Evolutionary conservation across 2,888 invertebrate genomes (phyloP), one percentile per base, ranked within the genome.

Genomic region (Spilarctia lutea): DNA sequence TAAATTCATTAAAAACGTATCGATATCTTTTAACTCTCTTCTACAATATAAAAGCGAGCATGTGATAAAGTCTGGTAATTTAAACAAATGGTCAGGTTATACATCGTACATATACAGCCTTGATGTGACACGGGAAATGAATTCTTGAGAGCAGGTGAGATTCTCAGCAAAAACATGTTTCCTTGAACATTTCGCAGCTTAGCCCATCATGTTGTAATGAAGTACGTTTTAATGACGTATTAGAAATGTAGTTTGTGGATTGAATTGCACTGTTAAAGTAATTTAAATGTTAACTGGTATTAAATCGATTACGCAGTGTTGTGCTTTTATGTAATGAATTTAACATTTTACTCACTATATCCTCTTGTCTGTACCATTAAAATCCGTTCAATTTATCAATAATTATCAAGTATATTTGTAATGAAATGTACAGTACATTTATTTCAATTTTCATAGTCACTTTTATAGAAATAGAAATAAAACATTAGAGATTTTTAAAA

Each of bases 101-200:
- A 33, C 27, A 27, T 20, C 10, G 27, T 4, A 11, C 63, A 71
- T 52, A 52, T 56, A 35, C 27, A 60, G 60, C 60, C 60, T 60
- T 60, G 27, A 16, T 27, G 60, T 27, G 60, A 65, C 63, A 67
- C 68, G 72, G 79, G 81, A 83, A 84, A 75, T 70, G 56, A 72
- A 80, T 83, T 78, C 83, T 65, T 45, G 30, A 18, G 45, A 71
- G 69, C 73, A 66, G 65, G 63, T 75, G 65, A 66, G 42, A 52
- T 63, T 68, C 45, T 68, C 3, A 45, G 73, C 74, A 79, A 79
- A 80, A 79, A 79, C 75, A 72, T 45, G 73, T 77, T 77, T 67
- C 66, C 66, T 68, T 48, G 27, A 63, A 72, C 68, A 71, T 73
- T 71, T 74, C 65, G 72, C 63, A 33, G 72, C 67, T 69, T 72